Evolutionary conservation across 2,797 vertebrate species (phyloP), one percentile per base, ranked within the genome.

Genomic region (Dicrostonyx torquatus): DNA sequence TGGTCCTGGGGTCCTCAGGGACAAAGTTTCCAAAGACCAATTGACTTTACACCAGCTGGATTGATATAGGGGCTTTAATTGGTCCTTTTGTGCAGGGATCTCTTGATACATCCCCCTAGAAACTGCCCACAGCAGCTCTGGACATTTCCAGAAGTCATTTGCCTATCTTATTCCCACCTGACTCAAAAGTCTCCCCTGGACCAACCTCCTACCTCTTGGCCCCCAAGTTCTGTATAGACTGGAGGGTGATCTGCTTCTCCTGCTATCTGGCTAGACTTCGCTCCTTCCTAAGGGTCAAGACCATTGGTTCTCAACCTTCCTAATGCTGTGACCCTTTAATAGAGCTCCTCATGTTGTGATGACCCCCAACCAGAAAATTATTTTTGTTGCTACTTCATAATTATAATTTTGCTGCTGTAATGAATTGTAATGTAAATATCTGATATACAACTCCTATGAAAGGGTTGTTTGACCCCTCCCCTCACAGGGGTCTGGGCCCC

Each of bases 51-150:
- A 43, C 70, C 64, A 70, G 60, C 80, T 94, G 64, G 83, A 89
- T 96, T 96, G 92, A 86, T 95, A 48, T 77, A 70, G 89, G 94
- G 68, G 77, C 64, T 88, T 26, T 96, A 94, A 94, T 87, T 94
- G 68, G 84, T 55, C 68, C 76, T 93, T 96, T 87, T 95, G 62
- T 96, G 73, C 82, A 96, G 84, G 48, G 66, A 86, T 91, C 87
- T 96, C 62, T 94, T 94, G 89, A 94, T 89, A 96, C 94, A 94
- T 10, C 12, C 8, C 87, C 87, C 87, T 58, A 79, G 68, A 96
- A 91, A 82, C 93, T 96, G 80, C 87, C 60, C 1, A 1, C 5
- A 79, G 62, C 66, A 91, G 75, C 86, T 48, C 48, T 26, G 76
- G 83, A 37, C 17, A 22, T 80, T 60, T 95, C 45, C 66, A 79